Evolutionary conservation across 2,113 vertebrate species (phyloP), one percentile per base, ranked within the genome.

Genomic region (Bujurquina vittata): DNA sequence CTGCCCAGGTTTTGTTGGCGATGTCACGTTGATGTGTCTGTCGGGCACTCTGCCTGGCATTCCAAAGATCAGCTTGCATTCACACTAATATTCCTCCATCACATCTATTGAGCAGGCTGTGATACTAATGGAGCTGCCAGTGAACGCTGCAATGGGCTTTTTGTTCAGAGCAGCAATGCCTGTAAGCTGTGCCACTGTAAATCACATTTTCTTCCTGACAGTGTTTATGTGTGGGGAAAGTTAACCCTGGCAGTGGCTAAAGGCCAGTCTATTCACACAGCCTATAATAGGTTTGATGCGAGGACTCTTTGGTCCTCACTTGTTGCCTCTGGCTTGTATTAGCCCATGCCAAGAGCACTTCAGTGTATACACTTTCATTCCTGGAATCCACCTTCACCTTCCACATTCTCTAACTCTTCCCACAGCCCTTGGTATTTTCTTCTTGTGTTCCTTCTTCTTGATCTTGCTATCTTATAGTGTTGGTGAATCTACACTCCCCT

Each of bases 231-330:
- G 33, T 8, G 23, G 40, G 10, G 75, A 43, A 62, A 55, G 54
- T 85, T 80, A 83, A 65, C 74, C 58, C 78, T 52, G 61, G 65
- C 83, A 43, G 18, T 14, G 35, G 65, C 33, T 69, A 79, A 67
- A 76, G 60, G 61, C 54, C 35, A 29, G 31, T 23, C 40, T 37
- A 80, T 82, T 73, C 65, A 55, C 54, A 14, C n/a, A 37, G 46
- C 26, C 40, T 83, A 31, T 73, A 37, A 80, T 82, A 77, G 63
- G 59, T 52, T 35, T 46, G 67, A 84, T 2, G 49, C 87, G 82
- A 83, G 31, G 83, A 76, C 55, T 7, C 5, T n/a, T 81, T 43
- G 56, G 14, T 83, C 75, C 55, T 78, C 37, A 2, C 78, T 77
- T 52, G 0, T 73, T 81, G 65, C 55, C 40, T 2, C 46, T 49